Evolutionary conservation across 2,797 vertebrate species (phyloP), one percentile per base, ranked within the genome.

Genomic region (Mormyrus proboscirostris): DNA sequence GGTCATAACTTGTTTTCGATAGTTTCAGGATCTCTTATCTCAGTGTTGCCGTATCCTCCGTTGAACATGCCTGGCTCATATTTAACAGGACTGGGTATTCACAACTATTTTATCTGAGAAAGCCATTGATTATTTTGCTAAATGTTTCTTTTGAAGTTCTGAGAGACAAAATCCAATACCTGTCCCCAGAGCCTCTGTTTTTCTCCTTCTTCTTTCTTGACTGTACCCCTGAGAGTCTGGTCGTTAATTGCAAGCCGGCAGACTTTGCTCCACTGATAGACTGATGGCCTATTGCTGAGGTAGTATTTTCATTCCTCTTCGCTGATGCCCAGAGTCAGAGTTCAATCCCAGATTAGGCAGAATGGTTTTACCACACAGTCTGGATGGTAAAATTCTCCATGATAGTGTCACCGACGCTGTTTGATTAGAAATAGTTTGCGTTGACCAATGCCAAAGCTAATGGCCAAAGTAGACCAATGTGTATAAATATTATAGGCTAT

Each of bases 221-320:
- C 84, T 90, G 16, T 76, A 89, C 29, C 1, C 14, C 55, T 2
- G n/a, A 55, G 73, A 29, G 47, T 33, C 88, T 88, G 91, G 88
- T 90, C 4, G 62, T 88, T 88, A 85, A 83, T 90, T 83, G 53
- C 79, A 90, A 92, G n/a, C 57, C 16, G 7, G 51, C 91, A 93
- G 93, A 96, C 95, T 96, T 96, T 95, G 96, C 87, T 89, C 94
- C 8, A n/a, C 90, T 92, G 92, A 95, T 94, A 93, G 92, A 82
- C 83, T 73, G 59, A 55, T 89, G 55, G 69, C 89, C 87, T 89
- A 29, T 53, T 7, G 51, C 83, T 89, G 33, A 93, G 88, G 88
- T 29, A 59, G 47, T 89, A 22, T 89, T 92, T 91, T 8, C 83
- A 1, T 2, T 76, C 41, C 47, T 84, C 82, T 25, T 25, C 19